Evolutionary conservation across 2,113 vertebrate species (phyloP).

Genomic region (Leucoraja erinaceus): DNA sequence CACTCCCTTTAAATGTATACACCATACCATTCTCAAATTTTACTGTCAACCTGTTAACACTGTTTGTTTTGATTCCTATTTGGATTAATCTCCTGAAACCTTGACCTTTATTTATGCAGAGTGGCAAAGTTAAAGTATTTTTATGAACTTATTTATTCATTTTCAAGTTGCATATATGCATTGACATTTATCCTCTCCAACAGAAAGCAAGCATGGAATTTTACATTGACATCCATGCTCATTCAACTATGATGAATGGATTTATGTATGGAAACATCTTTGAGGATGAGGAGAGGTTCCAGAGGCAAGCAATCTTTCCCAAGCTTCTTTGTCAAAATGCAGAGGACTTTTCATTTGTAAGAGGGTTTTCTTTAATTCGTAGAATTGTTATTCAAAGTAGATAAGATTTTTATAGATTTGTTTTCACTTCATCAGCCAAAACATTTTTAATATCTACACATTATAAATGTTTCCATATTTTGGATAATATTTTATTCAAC

Average conservation of each 20-base stretch:
- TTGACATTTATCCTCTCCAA: constrained; percentile 42
- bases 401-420: neutral
- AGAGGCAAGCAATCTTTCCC: constrained; percentile 87
- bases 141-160: neutral
- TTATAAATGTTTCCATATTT: neutral
- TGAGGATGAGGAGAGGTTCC: constrained; percentile 87
- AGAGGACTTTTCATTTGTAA: constrained; percentile 90
- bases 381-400: neutral
- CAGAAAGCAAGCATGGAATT: constrained; percentile 93
- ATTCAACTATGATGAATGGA: constrained; percentile 98
- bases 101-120: constrained; percentile 29
- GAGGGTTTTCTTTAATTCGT: constrained; percentile 43
- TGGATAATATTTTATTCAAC: neutral
- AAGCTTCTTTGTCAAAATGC: constrained; percentile 90
- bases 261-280: constrained; percentile 99
- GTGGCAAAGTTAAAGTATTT: neutral
- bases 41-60: constrained; percentile 45
- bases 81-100: constrained; percentile 14
- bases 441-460: neutral
- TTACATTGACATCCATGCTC: constrained; percentile 95
- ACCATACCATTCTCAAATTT: constrained; percentile 46
- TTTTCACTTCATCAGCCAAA: neutral
- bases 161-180: constrained; percentile 4
- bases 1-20: constrained; percentile 51
- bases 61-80: constrained; percentile 46